These are phyloP conservation scores for Euthynnus affinis DNA, from an alignment of 2,797 vertebrate genomes.

Conservation along the genomic window DNA sequence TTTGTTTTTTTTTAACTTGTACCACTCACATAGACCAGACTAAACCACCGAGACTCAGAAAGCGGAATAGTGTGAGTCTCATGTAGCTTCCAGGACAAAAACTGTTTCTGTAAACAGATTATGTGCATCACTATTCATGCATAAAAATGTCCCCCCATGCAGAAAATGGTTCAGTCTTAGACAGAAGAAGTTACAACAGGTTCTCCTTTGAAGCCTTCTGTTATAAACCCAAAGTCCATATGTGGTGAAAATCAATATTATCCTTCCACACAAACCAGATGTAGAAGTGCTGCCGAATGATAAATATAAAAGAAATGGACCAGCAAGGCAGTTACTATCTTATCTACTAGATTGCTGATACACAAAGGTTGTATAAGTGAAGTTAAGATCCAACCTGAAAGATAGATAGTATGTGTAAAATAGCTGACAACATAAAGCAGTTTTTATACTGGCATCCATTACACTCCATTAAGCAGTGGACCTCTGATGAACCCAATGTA, in stretches of 20 bases:
- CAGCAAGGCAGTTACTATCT: slow-evolving; percentile 34
- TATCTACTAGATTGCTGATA: too few species aligned
- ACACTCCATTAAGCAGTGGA: slow-evolving; percentile 74
- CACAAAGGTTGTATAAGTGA: too few species aligned
- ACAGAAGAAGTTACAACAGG: slow-evolving; percentile 25
- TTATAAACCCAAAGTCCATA: slow-evolving; percentile 4
- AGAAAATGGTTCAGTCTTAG: slow-evolving; percentile 26
- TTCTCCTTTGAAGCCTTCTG: slow-evolving; percentile 16
- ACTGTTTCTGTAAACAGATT: slow-evolving; percentile 25
- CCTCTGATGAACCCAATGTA: slow-evolving; percentile 51
- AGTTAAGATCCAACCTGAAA: slow-evolving; percentile 40
- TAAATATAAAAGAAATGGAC: slow-evolving; percentile 24
- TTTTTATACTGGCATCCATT: slow-evolving; percentile 72
- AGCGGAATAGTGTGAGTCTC: not conserved
- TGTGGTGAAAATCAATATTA: slow-evolving; percentile 31
- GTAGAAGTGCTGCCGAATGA: slow-evolving; percentile 15
- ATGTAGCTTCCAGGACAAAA: slow-evolving; percentile 9
- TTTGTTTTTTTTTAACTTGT: not conserved
- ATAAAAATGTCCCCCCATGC: slow-evolving; percentile 24
- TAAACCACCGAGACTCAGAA: not conserved
- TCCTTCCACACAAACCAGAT: not conserved
- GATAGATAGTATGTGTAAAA: slow-evolving; percentile 50
- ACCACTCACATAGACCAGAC: not conserved
- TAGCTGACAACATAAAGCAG: slow-evolving; percentile 49
- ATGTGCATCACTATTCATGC: slow-evolving; percentile 28